phyloP scores from a whole-genome alignment of 2,888 invertebrate species.

The Melipona beecheii region DNA sequence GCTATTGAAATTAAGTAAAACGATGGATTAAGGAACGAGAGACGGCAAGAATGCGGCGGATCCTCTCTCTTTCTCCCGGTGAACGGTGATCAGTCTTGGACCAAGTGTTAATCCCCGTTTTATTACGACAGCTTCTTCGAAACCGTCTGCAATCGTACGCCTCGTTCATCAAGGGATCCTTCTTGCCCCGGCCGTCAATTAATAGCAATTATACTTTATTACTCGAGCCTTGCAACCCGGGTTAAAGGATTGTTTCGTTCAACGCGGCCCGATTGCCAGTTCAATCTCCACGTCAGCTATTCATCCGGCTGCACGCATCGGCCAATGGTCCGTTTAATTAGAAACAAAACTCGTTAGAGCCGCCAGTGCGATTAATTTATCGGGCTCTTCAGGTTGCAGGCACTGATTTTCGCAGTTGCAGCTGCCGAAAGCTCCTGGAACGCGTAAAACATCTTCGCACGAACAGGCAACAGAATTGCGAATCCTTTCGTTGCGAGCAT shows the following conservation, averaged over 20 bases:
- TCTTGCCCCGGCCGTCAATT: slow-evolving; percentile 46
- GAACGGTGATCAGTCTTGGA: slow-evolving; percentile 16
- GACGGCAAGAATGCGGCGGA: slow-evolving; percentile 2
- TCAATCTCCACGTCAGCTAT: slow-evolving; percentile 12
- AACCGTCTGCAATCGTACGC: slow-evolving; percentile 22
- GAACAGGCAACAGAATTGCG: too few relatives aligned
- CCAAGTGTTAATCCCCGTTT: slow-evolving; percentile 41
- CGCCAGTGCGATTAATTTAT: slow-evolving; percentile 51
- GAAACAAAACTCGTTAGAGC: slow-evolving; percentile 63
- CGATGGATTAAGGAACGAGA: slow-evolving; percentile 2
- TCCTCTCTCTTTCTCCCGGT: background rate
- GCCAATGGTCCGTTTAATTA: slow-evolving; percentile 56
- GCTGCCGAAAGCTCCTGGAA: background rate
- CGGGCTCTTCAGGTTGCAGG: background rate
- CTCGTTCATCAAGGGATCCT: slow-evolving; percentile 39
- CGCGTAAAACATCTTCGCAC: too few relatives aligned
- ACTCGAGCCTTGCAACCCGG: background rate
- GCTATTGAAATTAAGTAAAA: slow-evolving; percentile 25
- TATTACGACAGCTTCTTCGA: slow-evolving; percentile 39
- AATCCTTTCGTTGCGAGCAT: too few relatives aligned
- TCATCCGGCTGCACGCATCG: slow-evolving; percentile 48
- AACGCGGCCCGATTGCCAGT: background rate
- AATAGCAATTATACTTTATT: slow-evolving; percentile 63
- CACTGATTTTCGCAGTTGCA: background rate
- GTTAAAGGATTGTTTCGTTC: slow-evolving; percentile 42